Conservation (phyloP, 64 coral and sea anemone species). For the Acropora yongei region DNA sequence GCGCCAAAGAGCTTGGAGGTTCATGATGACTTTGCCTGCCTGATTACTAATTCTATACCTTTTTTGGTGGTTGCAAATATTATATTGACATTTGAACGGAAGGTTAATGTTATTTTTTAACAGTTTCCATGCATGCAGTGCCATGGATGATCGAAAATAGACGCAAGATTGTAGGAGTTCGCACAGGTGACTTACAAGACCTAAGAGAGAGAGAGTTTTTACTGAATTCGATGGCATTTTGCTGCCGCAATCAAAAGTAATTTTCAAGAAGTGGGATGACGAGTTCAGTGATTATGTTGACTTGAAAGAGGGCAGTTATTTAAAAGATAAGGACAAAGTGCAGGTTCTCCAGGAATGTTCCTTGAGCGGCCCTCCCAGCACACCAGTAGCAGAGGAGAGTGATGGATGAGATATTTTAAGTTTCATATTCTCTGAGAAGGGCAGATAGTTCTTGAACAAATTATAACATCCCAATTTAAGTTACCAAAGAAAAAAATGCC, state of each 20-base stretch:
- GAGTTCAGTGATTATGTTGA: constrained; percentile 2
- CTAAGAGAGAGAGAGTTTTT: background rate
- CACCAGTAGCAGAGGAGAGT: constrained; percentile 2
- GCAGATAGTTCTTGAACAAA: no score
- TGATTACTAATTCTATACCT: no score
- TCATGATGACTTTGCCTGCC: no score
- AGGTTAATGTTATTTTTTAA: no score
- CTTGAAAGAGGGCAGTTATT: background rate
- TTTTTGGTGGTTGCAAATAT: no score
- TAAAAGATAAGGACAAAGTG: constrained; percentile 16
- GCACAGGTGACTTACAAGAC: background rate
- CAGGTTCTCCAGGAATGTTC: constrained; percentile 5
- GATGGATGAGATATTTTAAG: background rate
- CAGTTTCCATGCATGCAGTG: no score
- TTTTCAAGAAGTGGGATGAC: constrained; percentile 15
- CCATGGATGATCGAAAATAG: background rate
- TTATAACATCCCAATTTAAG: no score
- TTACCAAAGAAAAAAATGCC: no score
- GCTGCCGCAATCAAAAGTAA: background rate
- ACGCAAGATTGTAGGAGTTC: constrained; percentile 16
- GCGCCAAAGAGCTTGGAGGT: no score
- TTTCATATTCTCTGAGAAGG: no score
- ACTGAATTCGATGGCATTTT: constrained; percentile 12
- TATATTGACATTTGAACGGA: no score
- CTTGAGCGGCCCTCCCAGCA: background rate